These are phyloP conservation scores for Pecten maximus DNA, from an alignment of 2,888 invertebrate species.

Conservation along the genomic window DNA sequence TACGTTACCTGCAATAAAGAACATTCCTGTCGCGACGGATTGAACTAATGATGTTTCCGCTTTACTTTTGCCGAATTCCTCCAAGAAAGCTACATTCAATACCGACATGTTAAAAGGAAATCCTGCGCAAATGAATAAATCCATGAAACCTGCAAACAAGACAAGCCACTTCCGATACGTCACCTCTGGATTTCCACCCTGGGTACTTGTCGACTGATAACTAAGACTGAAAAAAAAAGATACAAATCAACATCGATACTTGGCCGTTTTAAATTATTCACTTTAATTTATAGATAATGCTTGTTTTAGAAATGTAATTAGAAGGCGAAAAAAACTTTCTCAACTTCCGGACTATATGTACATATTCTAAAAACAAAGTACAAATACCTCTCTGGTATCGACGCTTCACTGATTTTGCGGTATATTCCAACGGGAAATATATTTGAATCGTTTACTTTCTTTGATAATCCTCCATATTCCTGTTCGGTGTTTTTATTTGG, in stretches of 20 bases:
- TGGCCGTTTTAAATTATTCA: neutral
- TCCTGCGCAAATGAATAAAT: constrained; percentile 4
- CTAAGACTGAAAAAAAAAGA: neutral
- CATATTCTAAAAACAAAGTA: neutral
- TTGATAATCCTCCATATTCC: neutral
- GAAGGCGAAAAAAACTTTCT: no score
- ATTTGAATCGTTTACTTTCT: neutral
- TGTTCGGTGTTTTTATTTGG: neutral
- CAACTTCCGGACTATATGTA: neutral
- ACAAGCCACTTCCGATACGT: constrained; percentile 44
- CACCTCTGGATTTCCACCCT: neutral
- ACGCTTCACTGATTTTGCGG: neutral
- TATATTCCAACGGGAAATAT: constrained; percentile 6
- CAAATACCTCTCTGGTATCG: neutral
- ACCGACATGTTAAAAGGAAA: constrained; percentile 51
- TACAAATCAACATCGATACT: neutral
- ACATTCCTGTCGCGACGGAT: constrained; percentile 44
- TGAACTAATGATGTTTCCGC: constrained; percentile 53
- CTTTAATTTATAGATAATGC: neutral
- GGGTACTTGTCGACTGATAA: neutral
- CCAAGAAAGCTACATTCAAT: constrained; percentile 48
- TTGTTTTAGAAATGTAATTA: no score
- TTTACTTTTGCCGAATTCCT: constrained; percentile 49
- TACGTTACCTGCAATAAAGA: constrained; percentile 51
- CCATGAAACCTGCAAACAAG: constrained; percentile 38